Percentiles rank a stretch among this genome's conserved stretches.
These are phyloP conservation scores for Luperina testacea DNA, from an alignment of 2,888 invertebrate genomes.

Conservation along the genomic window DNA sequence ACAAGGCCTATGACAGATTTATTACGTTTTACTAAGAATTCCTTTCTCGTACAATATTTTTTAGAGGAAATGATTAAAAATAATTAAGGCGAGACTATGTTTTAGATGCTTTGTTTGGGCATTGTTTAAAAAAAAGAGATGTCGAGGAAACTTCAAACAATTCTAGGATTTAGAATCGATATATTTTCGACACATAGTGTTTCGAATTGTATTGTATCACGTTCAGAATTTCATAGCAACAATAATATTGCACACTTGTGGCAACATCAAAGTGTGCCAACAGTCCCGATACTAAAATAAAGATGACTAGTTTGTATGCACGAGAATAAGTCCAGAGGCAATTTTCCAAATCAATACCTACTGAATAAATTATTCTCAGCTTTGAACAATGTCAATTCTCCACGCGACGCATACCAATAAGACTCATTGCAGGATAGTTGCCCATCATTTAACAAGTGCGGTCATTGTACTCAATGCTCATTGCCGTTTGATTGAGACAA, in stretches of 20 bases:
- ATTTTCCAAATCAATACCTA: slow-evolving; percentile 53
- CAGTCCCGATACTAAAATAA: slow-evolving; percentile 36
- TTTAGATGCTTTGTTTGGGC: slow-evolving; percentile 40
- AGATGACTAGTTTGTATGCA: slow-evolving; percentile 39
- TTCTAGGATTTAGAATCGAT: not conserved
- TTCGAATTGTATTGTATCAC: not conserved
- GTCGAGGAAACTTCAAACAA: not conserved
- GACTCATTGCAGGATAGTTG: slow-evolving; percentile 78
- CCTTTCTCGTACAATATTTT: slow-evolving; percentile 74
- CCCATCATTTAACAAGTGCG: slow-evolving; percentile 85
- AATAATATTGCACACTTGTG: slow-evolving; percentile 10
- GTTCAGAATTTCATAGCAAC: slow-evolving; percentile 16
- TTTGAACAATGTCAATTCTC: slow-evolving; percentile 68
- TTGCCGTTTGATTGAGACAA: slow-evolving; percentile 88
- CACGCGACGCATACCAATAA: slow-evolving; percentile 77
- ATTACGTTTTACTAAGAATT: slow-evolving; percentile 81
- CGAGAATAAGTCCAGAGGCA: slow-evolving; percentile 19
- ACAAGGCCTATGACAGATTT: slow-evolving; percentile 88
- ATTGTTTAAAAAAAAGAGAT: slow-evolving; percentile 23
- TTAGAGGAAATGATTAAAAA: slow-evolving; percentile 74
- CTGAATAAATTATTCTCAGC: slow-evolving; percentile 67
- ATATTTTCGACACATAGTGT: not conserved
- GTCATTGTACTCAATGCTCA: slow-evolving; percentile 87
- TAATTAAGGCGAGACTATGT: slow-evolving; percentile 53
- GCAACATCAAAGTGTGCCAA: slow-evolving; percentile 35